A percentile compares a stretch with the other conserved stretches of the same genome.
phyloP scores from a whole-genome alignment of 2,888 invertebrate species.

The Nomada fucata region DNA sequence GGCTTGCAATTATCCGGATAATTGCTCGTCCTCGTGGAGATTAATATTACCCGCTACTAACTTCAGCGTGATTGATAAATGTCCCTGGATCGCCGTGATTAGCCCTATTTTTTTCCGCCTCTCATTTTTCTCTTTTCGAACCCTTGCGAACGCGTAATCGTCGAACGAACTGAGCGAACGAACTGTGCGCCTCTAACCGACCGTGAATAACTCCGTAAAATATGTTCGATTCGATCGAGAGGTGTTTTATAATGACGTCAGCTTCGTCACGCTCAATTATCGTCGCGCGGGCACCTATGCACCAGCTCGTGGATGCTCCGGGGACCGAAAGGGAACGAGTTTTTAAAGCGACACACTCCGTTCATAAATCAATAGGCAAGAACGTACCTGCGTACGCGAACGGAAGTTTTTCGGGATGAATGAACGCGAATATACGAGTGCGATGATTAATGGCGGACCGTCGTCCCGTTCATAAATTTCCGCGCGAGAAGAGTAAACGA shows the following conservation, averaged over 20 bases:
- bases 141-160: too few relatives aligned
- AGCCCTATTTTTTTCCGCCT: conserved; percentile 12
- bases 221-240: background rate
- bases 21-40: conserved; percentile 39
- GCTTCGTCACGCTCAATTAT: conserved; percentile 16
- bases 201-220: background rate
- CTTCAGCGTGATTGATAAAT: conserved; percentile 45
- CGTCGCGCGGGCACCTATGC: background rate
- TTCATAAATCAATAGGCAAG: conserved; percentile 59
- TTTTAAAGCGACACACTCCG: conserved; percentile 36
- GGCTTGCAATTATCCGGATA: conserved; percentile 44
- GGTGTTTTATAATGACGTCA: background rate
- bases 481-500: conserved; percentile 54
- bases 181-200: background rate
- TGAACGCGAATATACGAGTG: conserved; percentile 51
- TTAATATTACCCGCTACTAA: conserved; percentile 33
- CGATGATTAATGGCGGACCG: conserved; percentile 66
- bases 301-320: background rate
- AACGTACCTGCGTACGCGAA: conserved; percentile 13
- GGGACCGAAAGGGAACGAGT: conserved; percentile 11
- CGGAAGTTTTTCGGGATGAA: conserved; percentile 49
- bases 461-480: conserved; percentile 71
- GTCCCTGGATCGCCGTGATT: conserved; percentile 31
- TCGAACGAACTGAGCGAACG: background rate
- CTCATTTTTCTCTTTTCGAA: too few relatives aligned